Evolutionary conservation across 1,140 invertebrate species (phyloP), one percentile per base, ranked within the genome.

Genomic region (Colletes gigas): DNA sequence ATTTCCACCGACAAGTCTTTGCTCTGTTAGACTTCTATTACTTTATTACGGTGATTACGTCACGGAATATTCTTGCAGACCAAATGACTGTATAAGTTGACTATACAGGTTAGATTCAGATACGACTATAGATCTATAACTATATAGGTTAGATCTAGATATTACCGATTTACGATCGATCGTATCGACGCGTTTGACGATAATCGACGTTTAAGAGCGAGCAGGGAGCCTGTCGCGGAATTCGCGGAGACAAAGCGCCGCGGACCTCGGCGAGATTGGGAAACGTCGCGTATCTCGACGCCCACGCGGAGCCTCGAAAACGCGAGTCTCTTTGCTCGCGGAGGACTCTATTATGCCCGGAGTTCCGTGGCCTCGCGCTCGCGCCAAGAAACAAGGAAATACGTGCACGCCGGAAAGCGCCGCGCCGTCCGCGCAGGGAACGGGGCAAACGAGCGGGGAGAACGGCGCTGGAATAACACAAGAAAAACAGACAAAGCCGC

Each of bases 301-400:
- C 62, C 62, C 62, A 65, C 62, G 66, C 77, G 74, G 50, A 77
- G 74, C 79, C 73, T 81, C 62, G 62, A 75, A 81, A 75, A 77
- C 74, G 52, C 68, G 79, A 47, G 41, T 57, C 62, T 75, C 17
- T 55, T 59, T 75, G 65, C 69, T 81, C 21, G 44, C 52, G 50
- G 77, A 71, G 41, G 54, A 57, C 66, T 41, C 78, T 59, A 71
- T 71, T 57, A 78, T 57, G 69, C 17, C 59, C 44, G 21, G 12
- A n/a, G 39, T 67, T 41, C 30, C 70, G 2, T 10, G 62, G n/a
- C 6, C 8, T n/a, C 65, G 47, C 39, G 50, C 21, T 52, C 57
- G 21, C 65, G 4, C 12, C 60, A 10, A 50, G 55, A 17, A 62
- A 17, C 60, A 0, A 17, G 70, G 77, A 73, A 19, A 57, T 7